Conservation (phyloP, 1,140 invertebrate genomes). For the Asobara japonica region DNA sequence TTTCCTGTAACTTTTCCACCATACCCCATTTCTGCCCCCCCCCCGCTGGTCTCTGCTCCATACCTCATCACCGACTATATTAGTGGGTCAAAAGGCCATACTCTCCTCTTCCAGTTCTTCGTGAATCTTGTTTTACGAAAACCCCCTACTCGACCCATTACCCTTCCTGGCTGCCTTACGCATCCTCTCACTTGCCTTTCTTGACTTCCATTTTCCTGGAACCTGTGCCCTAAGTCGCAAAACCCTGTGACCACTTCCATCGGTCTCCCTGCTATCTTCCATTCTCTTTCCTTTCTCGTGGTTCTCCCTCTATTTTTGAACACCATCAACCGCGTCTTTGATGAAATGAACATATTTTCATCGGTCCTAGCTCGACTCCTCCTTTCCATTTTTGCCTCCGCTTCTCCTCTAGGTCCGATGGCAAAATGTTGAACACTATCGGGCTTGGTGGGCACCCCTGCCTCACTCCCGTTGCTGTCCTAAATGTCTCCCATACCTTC, state of each 20-base stretch:
- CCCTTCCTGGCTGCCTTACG: slow-evolving; percentile 13
- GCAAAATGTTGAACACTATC: slow-evolving; percentile 28
- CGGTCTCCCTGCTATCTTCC: not conserved
- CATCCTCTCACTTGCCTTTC: slow-evolving; percentile 5
- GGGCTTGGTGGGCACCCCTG: slow-evolving; percentile 31
- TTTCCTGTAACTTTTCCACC: slow-evolving; percentile 8
- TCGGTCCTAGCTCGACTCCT: too few species aligned
- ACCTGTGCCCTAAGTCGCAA: slow-evolving; percentile 5
- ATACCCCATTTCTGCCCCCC: slow-evolving; percentile 19
- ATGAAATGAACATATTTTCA: slow-evolving; percentile 3
- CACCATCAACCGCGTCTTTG: slow-evolving; percentile 23
- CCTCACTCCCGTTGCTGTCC: slow-evolving; percentile 21
- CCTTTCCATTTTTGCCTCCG: too few species aligned
- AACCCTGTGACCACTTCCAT: slow-evolving; percentile 26
- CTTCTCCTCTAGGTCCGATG: too few species aligned
- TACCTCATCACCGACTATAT: slow-evolving; percentile 13
- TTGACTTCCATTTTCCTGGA: too few species aligned
- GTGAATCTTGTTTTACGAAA: slow-evolving; percentile 21
- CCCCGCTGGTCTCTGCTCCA: slow-evolving; percentile 25
- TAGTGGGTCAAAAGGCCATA: slow-evolving; percentile 18
- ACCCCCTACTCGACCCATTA: slow-evolving; percentile 14
- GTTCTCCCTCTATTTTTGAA: slow-evolving; percentile 30
- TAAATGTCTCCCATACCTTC: slow-evolving; percentile 11
- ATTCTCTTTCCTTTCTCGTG: not conserved
- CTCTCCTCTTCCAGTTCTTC: slow-evolving; percentile 18